phyloP scores from a whole-genome alignment of 2,113 vertebrate species.

The Neodon shergylaensis region DNA sequence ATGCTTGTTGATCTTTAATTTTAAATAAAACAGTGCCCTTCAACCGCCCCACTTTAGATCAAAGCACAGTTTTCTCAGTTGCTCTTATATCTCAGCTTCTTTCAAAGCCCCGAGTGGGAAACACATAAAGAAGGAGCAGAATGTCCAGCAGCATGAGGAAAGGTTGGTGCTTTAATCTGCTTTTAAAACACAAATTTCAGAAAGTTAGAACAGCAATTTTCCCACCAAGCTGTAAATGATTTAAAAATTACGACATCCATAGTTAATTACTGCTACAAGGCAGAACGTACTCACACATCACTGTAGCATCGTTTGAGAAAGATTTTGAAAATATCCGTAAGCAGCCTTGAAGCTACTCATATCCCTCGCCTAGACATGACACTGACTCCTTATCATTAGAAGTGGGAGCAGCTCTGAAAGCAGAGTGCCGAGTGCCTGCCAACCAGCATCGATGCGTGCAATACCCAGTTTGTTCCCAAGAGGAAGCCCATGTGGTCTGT shows the following conservation, averaged over 20 bases:
- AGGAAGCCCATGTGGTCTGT: neutral
- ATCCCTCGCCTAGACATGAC: neutral
- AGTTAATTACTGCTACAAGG: slow-evolving; percentile 17
- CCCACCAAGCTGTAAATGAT: slow-evolving; percentile 4
- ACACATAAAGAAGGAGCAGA: slow-evolving; percentile 24
- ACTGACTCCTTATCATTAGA: neutral
- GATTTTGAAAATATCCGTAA: slow-evolving; percentile 9
- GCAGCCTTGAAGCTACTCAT: slow-evolving; percentile 36
- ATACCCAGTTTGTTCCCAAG: neutral
- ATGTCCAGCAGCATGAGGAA: neutral
- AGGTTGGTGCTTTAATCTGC: neutral
- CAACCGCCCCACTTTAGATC: slow-evolving; percentile 25
- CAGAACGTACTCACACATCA: neutral
- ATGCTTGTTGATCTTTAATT: slow-evolving; percentile 29
- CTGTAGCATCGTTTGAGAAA: neutral
- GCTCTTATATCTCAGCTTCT: slow-evolving; percentile 43
- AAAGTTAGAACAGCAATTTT: neutral
- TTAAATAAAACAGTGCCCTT: slow-evolving; percentile 38
- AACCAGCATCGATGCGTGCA: neutral
- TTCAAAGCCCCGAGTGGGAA: slow-evolving; percentile 47
- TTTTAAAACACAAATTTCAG: neutral
- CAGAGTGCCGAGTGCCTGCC: neutral
- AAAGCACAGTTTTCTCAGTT: slow-evolving; percentile 40
- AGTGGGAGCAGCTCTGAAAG: neutral
- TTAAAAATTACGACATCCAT: slow-evolving; percentile 30